Base-by-base conservation (phyloP, 2,888 invertebrate species). In the Amaurobius ferox region DNA sequence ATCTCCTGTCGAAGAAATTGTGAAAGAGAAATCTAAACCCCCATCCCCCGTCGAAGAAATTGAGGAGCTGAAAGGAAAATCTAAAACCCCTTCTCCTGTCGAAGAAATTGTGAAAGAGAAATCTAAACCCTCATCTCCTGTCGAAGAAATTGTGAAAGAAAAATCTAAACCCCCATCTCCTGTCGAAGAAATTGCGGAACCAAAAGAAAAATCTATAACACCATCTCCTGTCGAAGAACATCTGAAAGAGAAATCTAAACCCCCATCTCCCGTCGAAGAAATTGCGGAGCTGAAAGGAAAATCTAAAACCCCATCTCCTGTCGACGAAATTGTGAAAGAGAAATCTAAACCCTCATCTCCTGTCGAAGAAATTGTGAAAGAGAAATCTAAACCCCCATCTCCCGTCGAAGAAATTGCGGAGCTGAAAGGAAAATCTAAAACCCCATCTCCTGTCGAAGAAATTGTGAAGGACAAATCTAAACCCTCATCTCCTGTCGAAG, bases 11-110 rank as follows among this genome's bases (percentile, higher is more conserved):
- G 6, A 35, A 9, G 70, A 44, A n/a, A 5, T 9, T 7, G 35
- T 35, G 5, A 5, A 35, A 9, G 70, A 44, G 7, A 26, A 26
- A 44, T n/a, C 32, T 32, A 28, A 40, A 70, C 26, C 72, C n/a
- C 40, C 39, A 70, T 70, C 70, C 19, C 40, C 70, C 6, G 23
- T 40, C 7, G 11, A 5, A 26, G 64, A 67, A 67, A 35, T 32
- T 26, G 5, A 23, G 30, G 30, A n/a, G 32, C 13, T 7, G 1
- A 30, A 68, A 1, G 67, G 11, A 7, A n/a, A 67, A 35, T 7
- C 35, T 5, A 44, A 44, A 44, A 5, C 16, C 16, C 9, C 2
- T 11, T 2, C 44, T 5, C 44, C 9, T 7, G 35, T 35, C 11
- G 35, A 35, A 35, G 2, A 16, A 2, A 13, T 1, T 16, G 19